Conservation (phyloP, 2,888 invertebrate genomes). For the Oxystoma pomonae region DNA sequence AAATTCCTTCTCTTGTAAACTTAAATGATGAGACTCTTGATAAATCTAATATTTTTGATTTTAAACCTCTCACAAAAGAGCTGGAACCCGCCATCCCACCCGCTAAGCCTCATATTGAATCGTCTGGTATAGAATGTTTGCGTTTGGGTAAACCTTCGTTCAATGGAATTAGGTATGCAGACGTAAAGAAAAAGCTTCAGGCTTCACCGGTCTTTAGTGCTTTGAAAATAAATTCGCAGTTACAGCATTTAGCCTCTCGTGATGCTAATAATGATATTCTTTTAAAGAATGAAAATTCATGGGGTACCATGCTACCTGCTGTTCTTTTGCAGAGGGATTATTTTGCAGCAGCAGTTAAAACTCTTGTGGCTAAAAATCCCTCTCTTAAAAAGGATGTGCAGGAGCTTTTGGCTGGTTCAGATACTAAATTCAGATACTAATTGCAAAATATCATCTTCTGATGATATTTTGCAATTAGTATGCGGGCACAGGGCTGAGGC, state of each 20-base stretch:
- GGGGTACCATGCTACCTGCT: constrained; percentile 11
- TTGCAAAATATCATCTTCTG: too few relatives aligned
- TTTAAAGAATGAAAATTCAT: constrained; percentile 10
- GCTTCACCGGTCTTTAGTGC: constrained; percentile 23
- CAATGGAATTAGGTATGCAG: constrained; percentile 19
- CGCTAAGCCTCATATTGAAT: constrained; percentile 14
- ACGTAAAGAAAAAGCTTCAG: constrained; percentile 19
- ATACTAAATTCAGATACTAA: constrained; percentile 14
- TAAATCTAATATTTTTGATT: constrained; percentile 6
- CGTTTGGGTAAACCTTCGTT: constrained; percentile 15
- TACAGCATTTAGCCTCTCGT: not conserved
- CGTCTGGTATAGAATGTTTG: constrained; percentile 13
- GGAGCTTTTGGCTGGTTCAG: constrained; percentile 8
- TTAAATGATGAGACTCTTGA: not conserved
- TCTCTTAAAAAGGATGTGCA: not conserved
- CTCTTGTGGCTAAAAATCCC: constrained; percentile 7
- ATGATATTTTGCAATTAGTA: constrained; percentile 21
- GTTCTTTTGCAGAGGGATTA: constrained; percentile 15
- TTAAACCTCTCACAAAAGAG: constrained; percentile 10
- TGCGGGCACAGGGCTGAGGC: constrained; percentile 16
- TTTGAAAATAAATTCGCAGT: constrained; percentile 4
- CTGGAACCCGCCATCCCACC: constrained; percentile 13
- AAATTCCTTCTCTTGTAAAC: not conserved
- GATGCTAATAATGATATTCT: constrained; percentile 6
- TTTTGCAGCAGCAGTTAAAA: constrained; percentile 12